phyloP scores from a whole-genome alignment of 2,113 vertebrate genomes.

The Turnix velox region DNA sequence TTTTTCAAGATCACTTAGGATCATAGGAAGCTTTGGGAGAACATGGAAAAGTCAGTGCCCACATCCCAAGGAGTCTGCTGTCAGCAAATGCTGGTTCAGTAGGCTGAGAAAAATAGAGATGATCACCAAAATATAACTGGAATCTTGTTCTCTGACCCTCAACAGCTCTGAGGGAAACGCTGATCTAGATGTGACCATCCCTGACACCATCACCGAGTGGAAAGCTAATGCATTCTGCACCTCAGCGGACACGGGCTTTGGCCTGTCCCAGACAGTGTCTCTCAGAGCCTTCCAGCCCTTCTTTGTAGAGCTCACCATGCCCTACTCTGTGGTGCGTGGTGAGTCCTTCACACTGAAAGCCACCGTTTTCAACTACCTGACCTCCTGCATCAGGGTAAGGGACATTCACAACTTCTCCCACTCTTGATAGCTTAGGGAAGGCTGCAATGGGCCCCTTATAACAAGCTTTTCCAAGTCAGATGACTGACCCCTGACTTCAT shows the following conservation, averaged over 20 bases:
- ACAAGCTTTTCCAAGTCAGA: background rate
- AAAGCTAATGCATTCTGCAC: constrained; percentile 82
- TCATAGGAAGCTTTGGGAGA: background rate
- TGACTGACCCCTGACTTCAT: background rate
- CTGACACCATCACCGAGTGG: constrained; percentile 89
- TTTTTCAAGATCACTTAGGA: background rate
- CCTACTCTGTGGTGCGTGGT: constrained; percentile 85
- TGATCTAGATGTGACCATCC: constrained; percentile 70
- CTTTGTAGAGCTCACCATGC: constrained; percentile 84
- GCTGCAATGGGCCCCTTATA: background rate
- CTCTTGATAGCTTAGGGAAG: background rate
- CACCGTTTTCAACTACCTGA: constrained; percentile 80
- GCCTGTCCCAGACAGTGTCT: constrained; percentile 72
- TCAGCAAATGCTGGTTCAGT: background rate
- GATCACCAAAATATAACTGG: background rate
- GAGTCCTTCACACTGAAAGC: constrained; percentile 83
- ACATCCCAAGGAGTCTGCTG: background rate
- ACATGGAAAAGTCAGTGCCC: background rate
- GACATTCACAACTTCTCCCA: background rate
- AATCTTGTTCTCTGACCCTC: background rate
- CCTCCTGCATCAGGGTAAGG: constrained; percentile 82
- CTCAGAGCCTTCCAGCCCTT: constrained; percentile 85
- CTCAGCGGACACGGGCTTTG: constrained; percentile 75
- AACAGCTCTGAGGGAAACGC: constrained; percentile 72
- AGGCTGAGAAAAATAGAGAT: background rate